Base-by-base conservation (phyloP, 1,140 invertebrate species). In the Brachionus rubens region DNA sequence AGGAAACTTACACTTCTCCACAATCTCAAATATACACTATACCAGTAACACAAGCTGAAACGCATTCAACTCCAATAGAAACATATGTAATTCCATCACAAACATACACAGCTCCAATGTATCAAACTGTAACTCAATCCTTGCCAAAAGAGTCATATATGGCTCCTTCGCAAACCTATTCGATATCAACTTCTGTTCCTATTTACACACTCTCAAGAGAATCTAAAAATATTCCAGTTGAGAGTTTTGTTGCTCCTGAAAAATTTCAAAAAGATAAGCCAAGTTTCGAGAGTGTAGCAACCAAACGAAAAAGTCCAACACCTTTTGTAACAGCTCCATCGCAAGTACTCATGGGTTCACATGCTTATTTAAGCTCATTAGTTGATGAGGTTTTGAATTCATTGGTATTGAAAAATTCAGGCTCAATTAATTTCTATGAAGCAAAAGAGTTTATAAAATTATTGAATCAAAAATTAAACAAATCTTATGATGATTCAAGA, bases 381-480 rank as follows among this genome's bases (percentile, higher is more conserved):
- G 40, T 65, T 43, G 40, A 65, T 21, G 36, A 65, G 14, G 40
- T 43, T 24, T 9, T 65, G 10, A 24, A 65, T 43, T 65, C 59
- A 10, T 10, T 43, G 21, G 19, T 43, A 10, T 43, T 65, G 19
- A 65, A 65, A 46, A 21, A 24, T 24, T 19, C 41, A 26, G 59
- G 30, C 4, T 43, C 21, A 43, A 65, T 65, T 14, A 28, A 65
- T 65, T 65, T 43, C 36, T 41, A 65, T 43, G 59, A 65, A 65
- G 59, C 59, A 6, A 65, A 65, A 65, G 40, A 65, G 19, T 41
- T 65, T 26, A 65, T 65, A 24, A 65, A 65, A 41, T 14, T 14
- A 10, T 65, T 65, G 19, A 65, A 65, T 65, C n/a, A 43, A 28
- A 65, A 24, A 65, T 5, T 65, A 16, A 65, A 65, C 24, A 65